Evolutionary conservation across 2,797 vertebrate species (phyloP).

Genomic region (Sebastes minor): DNA sequence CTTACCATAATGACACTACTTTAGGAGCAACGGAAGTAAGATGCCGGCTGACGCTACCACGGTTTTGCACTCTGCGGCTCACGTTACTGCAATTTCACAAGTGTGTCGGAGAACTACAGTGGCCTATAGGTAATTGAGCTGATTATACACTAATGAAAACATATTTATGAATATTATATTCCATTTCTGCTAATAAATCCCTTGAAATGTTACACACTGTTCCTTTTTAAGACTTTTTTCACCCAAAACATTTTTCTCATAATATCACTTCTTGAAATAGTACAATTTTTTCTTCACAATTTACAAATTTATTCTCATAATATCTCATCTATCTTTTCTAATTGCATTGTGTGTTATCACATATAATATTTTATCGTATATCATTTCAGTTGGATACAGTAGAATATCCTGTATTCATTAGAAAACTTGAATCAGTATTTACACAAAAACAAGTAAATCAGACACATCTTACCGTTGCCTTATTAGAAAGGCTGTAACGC

Average conservation of each 20-base stretch:
- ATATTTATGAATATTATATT: too few relatives aligned
- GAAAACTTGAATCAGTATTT: neutral
- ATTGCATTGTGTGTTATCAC: neutral
- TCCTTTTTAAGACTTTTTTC: neutral
- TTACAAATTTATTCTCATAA: neutral
- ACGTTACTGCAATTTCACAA: too few relatives aligned
- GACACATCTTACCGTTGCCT: neutral
- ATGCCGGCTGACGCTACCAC: fast-evolving
- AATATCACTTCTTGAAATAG: neutral
- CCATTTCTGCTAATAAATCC: too few relatives aligned
- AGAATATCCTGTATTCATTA: neutral
- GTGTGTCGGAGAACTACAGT: too few relatives aligned
- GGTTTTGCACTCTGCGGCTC: too few relatives aligned
- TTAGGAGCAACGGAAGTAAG: too few relatives aligned
- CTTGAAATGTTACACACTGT: too few relatives aligned
- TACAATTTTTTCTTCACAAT: neutral
- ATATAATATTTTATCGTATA: neutral
- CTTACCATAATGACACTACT: too few relatives aligned
- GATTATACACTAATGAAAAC: too few relatives aligned
- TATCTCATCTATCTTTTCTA: neutral
- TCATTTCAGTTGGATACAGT: neutral
- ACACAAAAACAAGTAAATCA: neutral
- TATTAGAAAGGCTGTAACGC: slow-evolving; percentile 1
- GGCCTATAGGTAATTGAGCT: too few relatives aligned
- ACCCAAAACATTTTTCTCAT: neutral